Percentiles rank a stretch among this genome's conserved stretches.
phyloP scores from a whole-genome alignment of 2,888 invertebrate species.

The Nycteola revayana region DNA sequence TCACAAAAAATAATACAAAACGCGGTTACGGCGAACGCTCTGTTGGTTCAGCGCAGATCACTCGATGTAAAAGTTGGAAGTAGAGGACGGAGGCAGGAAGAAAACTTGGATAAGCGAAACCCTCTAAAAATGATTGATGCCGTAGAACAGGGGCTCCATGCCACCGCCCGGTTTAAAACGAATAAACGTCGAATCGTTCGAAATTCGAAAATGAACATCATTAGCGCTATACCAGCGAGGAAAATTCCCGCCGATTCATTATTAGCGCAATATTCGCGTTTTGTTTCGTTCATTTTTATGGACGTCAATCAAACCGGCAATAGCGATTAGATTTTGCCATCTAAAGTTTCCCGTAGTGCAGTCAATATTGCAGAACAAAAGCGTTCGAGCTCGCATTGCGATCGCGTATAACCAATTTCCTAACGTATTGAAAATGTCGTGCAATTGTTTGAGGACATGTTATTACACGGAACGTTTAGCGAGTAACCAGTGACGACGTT shows the following conservation, averaged over 20 bases:
- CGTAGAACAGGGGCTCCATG: slow-evolving; percentile 57
- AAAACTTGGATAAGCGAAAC: slow-evolving; percentile 81
- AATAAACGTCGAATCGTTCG: slow-evolving; percentile 75
- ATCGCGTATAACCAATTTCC: slow-evolving; percentile 71
- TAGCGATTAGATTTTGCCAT: slow-evolving; percentile 42
- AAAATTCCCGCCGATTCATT: slow-evolving; percentile 59
- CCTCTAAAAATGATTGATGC: slow-evolving; percentile 83
- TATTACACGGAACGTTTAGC: slow-evolving; percentile 74
- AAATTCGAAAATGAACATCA: slow-evolving; percentile 77
- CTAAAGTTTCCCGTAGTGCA: slow-evolving; percentile 26
- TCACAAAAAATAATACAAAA: slow-evolving; percentile 81
- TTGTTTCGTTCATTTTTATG: slow-evolving; percentile 51
- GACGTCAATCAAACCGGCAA: slow-evolving; percentile 49
- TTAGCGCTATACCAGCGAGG: slow-evolving; percentile 67
- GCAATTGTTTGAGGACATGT: slow-evolving; percentile 77
- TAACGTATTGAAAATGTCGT: slow-evolving; percentile 67
- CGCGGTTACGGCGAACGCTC: slow-evolving; percentile 70
- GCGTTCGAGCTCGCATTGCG: slow-evolving; percentile 46
- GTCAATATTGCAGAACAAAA: slow-evolving; percentile 50
- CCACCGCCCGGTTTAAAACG: slow-evolving; percentile 66
- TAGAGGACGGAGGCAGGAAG: slow-evolving; percentile 70
- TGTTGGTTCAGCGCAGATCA: slow-evolving; percentile 80
- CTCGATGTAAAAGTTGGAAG: slow-evolving; percentile 75
- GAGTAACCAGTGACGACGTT: slow-evolving; percentile 64
- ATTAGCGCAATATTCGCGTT: slow-evolving; percentile 55